These are phyloP conservation scores for Aquatica leii DNA, from an alignment of 2,888 invertebrate species.

Conservation along the genomic window DNA sequence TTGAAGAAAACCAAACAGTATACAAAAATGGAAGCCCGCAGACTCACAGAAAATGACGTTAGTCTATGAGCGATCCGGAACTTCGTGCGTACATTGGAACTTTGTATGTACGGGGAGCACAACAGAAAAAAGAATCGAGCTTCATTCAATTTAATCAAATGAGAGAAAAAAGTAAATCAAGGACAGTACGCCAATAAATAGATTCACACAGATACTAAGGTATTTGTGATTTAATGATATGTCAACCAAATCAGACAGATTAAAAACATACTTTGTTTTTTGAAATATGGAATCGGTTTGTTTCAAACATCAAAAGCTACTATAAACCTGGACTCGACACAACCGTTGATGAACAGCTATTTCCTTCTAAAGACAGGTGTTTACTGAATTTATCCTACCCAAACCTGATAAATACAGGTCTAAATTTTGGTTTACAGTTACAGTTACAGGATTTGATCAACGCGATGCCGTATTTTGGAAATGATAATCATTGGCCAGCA, in stretches of 20 bases:
- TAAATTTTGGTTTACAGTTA: slow-evolving; percentile 13
- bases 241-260: no score
- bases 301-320: slow-evolving; percentile 10
- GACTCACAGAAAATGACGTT: no score
- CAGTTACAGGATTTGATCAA: not conserved
- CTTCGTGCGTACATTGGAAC: not conserved
- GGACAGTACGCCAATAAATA: not conserved
- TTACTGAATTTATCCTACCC: slow-evolving; percentile 43
- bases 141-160: not conserved
- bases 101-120: not conserved
- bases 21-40: no score
- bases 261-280: not conserved
- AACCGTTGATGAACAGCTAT: slow-evolving; percentile 45
- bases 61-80: not conserved
- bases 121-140: not conserved
- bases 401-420: slow-evolving; percentile 38
- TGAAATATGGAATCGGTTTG: not conserved
- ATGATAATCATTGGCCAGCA: not conserved
- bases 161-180: not conserved
- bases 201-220: no score
- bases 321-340: slow-evolving; percentile 34
- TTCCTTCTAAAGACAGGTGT: slow-evolving; percentile 30
- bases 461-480: not conserved
- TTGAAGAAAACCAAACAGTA: no score
- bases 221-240: no score